Percentiles rank a stretch among this genome's conserved stretches.
Evolutionary conservation across 2,113 vertebrate genomes (phyloP).

Genomic region (Ovibos moschatus): DNA sequence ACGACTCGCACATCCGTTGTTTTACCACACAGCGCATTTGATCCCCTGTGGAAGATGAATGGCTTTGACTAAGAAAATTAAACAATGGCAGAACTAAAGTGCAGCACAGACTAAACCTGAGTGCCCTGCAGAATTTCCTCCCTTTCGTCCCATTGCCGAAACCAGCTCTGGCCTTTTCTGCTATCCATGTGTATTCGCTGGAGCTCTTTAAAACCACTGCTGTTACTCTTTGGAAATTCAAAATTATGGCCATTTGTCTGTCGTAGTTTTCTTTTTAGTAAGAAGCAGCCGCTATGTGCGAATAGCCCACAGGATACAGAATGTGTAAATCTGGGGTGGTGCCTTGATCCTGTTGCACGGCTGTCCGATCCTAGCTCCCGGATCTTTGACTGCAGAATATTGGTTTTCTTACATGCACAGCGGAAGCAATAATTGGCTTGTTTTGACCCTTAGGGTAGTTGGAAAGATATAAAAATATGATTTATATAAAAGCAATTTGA

Average conservation of each 20-base stretch:
- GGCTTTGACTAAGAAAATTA: constrained; percentile 77
- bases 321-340: accelerated
- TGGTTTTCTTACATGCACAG: neutral
- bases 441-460: neutral
- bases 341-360: neutral
- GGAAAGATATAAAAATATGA: neutral
- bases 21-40: constrained; percentile 77
- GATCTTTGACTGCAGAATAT: neutral
- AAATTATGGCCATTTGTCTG: constrained; percentile 34
- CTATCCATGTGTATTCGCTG: neutral
- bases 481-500: neutral
- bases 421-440: neutral
- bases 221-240: neutral
- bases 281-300: neutral
- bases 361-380: neutral
- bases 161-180: neutral
- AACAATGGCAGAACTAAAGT: constrained; percentile 75
- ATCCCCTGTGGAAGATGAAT: constrained; percentile 79
- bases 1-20: constrained; percentile 57
- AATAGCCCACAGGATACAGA: no score
- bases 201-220: neutral
- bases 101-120: constrained; percentile 58
- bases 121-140: constrained; percentile 64
- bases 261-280: neutral
- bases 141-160: constrained; percentile 23